These are phyloP conservation scores for Pseudobourletiella spinata DNA, from an alignment of 1,140 invertebrate genomes.

Conservation along the genomic window DNA sequence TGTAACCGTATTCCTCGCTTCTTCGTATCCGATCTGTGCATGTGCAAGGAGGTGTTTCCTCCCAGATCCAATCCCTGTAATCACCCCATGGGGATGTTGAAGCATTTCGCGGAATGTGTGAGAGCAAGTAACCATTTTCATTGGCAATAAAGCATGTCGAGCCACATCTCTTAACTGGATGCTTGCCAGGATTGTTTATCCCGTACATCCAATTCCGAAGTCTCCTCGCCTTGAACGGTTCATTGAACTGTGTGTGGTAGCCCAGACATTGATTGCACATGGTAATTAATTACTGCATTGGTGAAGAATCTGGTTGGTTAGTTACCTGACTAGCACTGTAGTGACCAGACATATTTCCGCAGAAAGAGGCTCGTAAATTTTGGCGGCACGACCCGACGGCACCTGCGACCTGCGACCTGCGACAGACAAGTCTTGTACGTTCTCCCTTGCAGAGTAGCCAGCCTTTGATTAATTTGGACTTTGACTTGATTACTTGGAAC, in stretches of 20 bases:
- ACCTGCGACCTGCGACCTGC: too few species aligned
- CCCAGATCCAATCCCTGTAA: background rate
- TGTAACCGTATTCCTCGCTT: background rate
- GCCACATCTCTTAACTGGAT: background rate
- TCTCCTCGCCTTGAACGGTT: conserved; percentile 6
- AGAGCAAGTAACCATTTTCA: conserved; percentile 2
- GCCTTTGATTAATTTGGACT: too few species aligned
- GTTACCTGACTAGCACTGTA: conserved; percentile 12
- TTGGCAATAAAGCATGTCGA: conserved; percentile 1
- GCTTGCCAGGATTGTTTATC: background rate
- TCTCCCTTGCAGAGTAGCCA: too few species aligned
- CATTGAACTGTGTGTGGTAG: conserved; percentile 14
- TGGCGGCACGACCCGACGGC: too few species aligned
- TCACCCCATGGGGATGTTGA: conserved; percentile 19
- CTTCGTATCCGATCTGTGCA: background rate
- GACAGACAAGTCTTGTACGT: too few species aligned
- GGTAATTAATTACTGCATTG: too few species aligned
- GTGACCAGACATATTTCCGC: conserved; percentile 2
- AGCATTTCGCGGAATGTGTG: background rate
- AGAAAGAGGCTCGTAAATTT: background rate
- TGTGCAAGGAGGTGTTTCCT: background rate
- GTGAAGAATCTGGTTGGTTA: too few species aligned
- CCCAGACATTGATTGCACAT: too few species aligned
- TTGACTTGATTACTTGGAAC: too few species aligned
- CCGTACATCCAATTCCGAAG: conserved; percentile 9